Conservation (phyloP, 1,140 invertebrate species). For the Drosophila insularis region DNA sequence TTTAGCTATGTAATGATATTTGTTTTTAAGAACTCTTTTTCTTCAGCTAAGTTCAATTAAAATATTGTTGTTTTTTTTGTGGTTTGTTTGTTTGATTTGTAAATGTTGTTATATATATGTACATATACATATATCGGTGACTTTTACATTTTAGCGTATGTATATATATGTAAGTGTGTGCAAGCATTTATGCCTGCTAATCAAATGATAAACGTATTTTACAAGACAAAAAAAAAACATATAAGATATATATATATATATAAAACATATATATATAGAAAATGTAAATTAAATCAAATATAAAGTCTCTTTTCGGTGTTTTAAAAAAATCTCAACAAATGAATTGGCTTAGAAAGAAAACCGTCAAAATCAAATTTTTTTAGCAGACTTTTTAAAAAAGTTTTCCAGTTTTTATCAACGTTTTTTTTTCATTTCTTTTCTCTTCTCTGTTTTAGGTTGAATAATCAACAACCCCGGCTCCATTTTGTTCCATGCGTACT, state of each 20-base stretch:
- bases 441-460: slow-evolving; percentile 33
- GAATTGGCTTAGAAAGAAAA: slow-evolving; percentile 59
- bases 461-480: slow-evolving; percentile 55
- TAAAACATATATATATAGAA: slow-evolving; percentile 6
- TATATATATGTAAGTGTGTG: slow-evolving; percentile 30
- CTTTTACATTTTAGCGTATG: slow-evolving; percentile 41
- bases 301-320: slow-evolving; percentile 60
- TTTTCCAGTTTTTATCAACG: neutral
- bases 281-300: slow-evolving; percentile 53
- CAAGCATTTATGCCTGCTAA: slow-evolving; percentile 35
- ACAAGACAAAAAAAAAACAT: slow-evolving; percentile 58
- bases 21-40: slow-evolving; percentile 38
- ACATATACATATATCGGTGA: slow-evolving; percentile 49
- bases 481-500: slow-evolving; percentile 77
- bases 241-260: slow-evolving; percentile 34
- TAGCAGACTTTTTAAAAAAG: slow-evolving; percentile 41
- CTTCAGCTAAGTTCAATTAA: slow-evolving; percentile 53
- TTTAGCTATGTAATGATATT: slow-evolving; percentile 64
- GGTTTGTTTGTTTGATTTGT: slow-evolving; percentile 34
- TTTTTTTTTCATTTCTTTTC: neutral
- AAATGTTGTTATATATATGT: slow-evolving; percentile 33
- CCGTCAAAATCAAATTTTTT: slow-evolving; percentile 54
- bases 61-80: slow-evolving; percentile 27
- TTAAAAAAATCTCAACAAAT: slow-evolving; percentile 66
- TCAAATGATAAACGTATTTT: slow-evolving; percentile 63